Evolutionary conservation across 2,888 invertebrate species (phyloP).

Genomic region (Balanococcus diminutus): DNA sequence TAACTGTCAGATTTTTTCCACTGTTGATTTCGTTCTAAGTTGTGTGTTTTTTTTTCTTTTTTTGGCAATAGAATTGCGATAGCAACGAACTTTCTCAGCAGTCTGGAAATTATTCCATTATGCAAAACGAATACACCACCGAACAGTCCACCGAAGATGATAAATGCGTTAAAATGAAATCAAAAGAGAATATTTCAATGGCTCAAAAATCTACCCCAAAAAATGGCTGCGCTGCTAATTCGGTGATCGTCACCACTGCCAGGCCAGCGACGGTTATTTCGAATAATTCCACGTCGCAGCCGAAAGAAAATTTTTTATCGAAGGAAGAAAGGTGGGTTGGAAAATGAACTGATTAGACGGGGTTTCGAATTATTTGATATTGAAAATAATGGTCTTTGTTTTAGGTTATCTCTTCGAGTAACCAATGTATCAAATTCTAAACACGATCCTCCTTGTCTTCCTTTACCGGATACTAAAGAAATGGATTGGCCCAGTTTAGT

Average conservation of each 20-base stretch:
- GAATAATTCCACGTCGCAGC: constrained; percentile 63
- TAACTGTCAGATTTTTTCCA: background rate
- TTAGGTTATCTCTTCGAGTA: constrained; percentile 61
- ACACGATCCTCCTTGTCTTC: constrained; percentile 57
- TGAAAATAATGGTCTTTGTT: no score
- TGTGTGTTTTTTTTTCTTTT: background rate
- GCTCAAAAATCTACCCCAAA: constrained; percentile 17
- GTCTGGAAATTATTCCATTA: background rate
- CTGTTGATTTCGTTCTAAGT: background rate
- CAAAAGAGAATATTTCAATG: constrained; percentile 32
- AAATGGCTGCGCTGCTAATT: constrained; percentile 8
- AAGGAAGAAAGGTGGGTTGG: constrained; percentile 67
- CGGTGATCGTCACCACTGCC: constrained; percentile 68
- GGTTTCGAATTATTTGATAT: no score
- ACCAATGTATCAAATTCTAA: constrained; percentile 59
- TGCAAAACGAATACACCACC: background rate
- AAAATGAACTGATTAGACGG: no score
- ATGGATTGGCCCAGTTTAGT: constrained; percentile 82
- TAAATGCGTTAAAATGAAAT: background rate
- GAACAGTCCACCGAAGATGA: background rate
- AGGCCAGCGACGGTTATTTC: constrained; percentile 70
- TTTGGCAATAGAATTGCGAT: constrained; percentile 6
- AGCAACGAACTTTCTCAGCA: background rate
- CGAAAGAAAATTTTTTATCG: constrained; percentile 66
- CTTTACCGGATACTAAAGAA: constrained; percentile 71